These are phyloP conservation scores for Phalacrocorax pelagicus DNA, from an alignment of 2,113 vertebrate species.

Conservation along the genomic window DNA sequence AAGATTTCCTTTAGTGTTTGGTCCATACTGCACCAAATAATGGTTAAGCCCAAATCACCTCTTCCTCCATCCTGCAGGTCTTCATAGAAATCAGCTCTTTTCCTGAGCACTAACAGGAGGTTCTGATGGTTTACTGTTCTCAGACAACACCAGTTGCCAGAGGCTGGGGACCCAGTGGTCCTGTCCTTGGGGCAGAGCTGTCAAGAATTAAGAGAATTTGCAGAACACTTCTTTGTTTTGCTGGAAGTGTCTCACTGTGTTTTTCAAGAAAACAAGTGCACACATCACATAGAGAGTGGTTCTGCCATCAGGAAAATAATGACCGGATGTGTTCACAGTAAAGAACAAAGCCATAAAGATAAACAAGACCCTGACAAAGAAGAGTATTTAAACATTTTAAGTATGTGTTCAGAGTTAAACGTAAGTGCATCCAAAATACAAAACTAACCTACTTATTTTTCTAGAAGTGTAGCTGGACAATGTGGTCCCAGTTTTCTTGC, in stretches of 20 bases:
- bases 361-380: not conserved
- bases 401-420: not conserved
- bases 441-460: not conserved
- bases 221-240: constrained; percentile 41
- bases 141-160: not conserved
- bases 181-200: constrained; percentile 16
- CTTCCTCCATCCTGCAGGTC: not conserved
- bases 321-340: not conserved
- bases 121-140: not conserved
- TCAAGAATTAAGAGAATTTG: constrained; percentile 30
- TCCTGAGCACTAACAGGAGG: not conserved
- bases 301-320: not conserved
- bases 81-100: constrained; percentile 10
- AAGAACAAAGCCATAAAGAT: not conserved
- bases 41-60: not conserved
- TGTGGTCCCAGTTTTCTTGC: not conserved
- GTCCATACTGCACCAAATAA: not conserved
- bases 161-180: not conserved
- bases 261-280: constrained; percentile 16
- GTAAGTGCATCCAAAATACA: not conserved
- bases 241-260: not conserved
- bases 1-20: not conserved
- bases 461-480: not conserved
- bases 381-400: not conserved
- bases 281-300: not conserved